Evolutionary conservation across 1,140 invertebrate genomes (phyloP).

Genomic region (Homarus americanus): DNA sequence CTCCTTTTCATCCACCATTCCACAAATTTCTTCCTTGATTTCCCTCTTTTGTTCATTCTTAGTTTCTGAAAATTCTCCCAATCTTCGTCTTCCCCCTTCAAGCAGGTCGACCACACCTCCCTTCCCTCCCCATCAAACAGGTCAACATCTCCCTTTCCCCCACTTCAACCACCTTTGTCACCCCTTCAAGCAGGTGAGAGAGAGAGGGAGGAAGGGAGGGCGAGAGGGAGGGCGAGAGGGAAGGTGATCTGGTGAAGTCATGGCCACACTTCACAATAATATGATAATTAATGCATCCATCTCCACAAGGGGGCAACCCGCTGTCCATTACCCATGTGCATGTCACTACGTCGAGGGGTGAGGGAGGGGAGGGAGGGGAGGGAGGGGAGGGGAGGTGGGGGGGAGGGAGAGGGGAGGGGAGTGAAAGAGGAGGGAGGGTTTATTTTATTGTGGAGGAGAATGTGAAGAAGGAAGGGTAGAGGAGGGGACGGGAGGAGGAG

Average conservation of each 20-base stretch:
- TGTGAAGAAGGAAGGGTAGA: not conserved
- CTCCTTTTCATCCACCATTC: not conserved
- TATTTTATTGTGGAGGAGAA: not conserved
- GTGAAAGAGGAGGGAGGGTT: not conserved
- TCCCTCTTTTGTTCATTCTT: not conserved
- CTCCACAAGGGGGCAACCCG: slow-evolving; percentile 37
- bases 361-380: not conserved
- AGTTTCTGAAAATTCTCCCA: not conserved
- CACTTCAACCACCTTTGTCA: not conserved
- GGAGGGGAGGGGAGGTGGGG: not conserved
- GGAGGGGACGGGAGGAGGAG: not conserved
- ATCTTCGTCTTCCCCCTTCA: not conserved
- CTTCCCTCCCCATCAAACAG: not conserved
- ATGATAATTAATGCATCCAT: slow-evolving; percentile 69
- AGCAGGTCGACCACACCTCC: not conserved
- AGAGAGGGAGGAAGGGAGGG: too few relatives aligned
- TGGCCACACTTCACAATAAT: slow-evolving; percentile 44
- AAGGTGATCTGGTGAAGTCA: not conserved
- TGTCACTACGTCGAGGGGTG: not conserved
- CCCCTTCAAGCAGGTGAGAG: not conserved
- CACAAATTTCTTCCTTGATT: not conserved
- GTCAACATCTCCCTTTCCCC: not conserved
- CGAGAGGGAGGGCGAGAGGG: not conserved
- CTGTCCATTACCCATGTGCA: slow-evolving; percentile 50
- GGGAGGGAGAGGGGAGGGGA: not conserved